These are phyloP conservation scores for Pelagia noctiluca DNA, from an alignment of 30 jellyfish, hydroid and myxozoan species.

Conservation along the genomic window DNA sequence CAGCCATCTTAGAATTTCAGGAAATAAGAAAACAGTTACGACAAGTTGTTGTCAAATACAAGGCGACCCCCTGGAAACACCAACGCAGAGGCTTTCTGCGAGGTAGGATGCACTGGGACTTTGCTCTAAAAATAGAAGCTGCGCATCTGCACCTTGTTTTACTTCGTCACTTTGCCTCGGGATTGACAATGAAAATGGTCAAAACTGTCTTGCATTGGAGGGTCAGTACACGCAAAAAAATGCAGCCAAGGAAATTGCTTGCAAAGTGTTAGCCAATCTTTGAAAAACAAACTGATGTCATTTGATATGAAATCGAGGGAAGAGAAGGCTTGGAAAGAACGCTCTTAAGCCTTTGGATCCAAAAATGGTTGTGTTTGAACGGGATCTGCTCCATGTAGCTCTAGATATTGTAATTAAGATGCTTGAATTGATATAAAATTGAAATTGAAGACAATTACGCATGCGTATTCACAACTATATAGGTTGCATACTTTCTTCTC, in stretches of 20 bases:
- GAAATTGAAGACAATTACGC: too few relatives aligned
- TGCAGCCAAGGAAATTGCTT: not conserved
- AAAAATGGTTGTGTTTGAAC: too few relatives aligned
- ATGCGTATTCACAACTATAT: too few relatives aligned
- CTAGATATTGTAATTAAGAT: too few relatives aligned
- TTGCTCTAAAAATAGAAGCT: slow-evolving; percentile 2
- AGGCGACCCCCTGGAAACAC: not conserved
- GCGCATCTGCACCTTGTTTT: not conserved
- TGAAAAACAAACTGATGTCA: not conserved
- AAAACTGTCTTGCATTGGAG: not conserved
- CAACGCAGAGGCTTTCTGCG: not conserved
- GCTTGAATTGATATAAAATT: too few relatives aligned
- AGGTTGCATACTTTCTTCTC: too few relatives aligned
- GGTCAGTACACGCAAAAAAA: not conserved
- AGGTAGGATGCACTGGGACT: not conserved
- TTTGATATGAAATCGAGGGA: not conserved
- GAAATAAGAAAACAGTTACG: not conserved
- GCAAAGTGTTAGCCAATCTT: not conserved
- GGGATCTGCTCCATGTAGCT: too few relatives aligned
- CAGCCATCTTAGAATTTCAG: not conserved
- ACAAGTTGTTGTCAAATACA: not conserved
- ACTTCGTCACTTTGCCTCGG: not conserved
- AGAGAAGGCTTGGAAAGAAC: not conserved
- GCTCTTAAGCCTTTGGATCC: too few relatives aligned
- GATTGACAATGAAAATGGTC: not conserved